Percentiles rank a stretch among this genome's conserved stretches.
These are phyloP conservation scores for Dermochelys coriacea DNA, from an alignment of 2,797 vertebrate species.

Conservation along the genomic window DNA sequence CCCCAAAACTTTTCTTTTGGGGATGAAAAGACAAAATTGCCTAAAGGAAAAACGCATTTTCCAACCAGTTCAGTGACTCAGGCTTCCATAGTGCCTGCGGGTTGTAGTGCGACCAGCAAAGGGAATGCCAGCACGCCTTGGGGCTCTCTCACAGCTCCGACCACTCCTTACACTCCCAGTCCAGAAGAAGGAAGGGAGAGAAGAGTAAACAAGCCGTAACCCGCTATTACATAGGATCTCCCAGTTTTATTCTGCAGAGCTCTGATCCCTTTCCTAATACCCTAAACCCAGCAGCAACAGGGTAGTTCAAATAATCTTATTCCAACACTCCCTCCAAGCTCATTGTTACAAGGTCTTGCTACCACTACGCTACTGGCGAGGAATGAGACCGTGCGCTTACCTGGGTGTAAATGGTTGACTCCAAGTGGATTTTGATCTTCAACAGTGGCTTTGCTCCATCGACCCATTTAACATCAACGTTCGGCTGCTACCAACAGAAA, in stretches of 20 bases:
- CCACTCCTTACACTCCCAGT: not conserved
- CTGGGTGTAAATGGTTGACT: conserved; percentile 95
- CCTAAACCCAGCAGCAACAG: not conserved
- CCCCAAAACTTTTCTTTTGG: not conserved
- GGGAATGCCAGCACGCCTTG: not conserved
- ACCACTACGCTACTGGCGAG: not conserved
- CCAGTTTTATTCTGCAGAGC: not conserved
- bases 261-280: not conserved
- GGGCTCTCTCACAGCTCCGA: not conserved
- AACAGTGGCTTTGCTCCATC: conserved; percentile 94
- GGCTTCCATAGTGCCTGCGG: too few relatives aligned
- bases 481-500: conserved; percentile 80
- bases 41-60: not conserved
- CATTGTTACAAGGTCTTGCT: not conserved
- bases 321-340: not conserved
- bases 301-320: not conserved
- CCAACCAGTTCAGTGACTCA: not conserved
- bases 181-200: not conserved
- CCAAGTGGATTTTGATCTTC: conserved; percentile 90
- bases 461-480: conserved; percentile 93
- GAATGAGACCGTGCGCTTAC: conserved; percentile 73
- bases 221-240: not conserved
- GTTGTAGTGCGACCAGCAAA: not conserved
- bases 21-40: not conserved
- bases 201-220: not conserved